Percentiles rank a stretch among this genome's conserved stretches.
Conservation (phyloP, 2,797 vertebrate genomes). For the Microcaecilia unicolor region DNA sequence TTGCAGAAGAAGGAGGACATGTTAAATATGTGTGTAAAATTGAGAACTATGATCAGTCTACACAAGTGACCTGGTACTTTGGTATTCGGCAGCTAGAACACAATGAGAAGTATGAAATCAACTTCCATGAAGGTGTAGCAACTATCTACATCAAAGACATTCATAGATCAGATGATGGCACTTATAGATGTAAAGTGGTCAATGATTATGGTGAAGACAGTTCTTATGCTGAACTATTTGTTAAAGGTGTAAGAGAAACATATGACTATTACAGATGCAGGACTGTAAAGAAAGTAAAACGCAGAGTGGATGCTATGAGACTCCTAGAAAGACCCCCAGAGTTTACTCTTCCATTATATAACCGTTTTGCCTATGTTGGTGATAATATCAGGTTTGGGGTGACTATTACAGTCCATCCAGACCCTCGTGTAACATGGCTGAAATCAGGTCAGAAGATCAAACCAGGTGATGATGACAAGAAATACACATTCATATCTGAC, state of each 20-base stretch:
- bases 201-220: constrained; percentile 97
- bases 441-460: constrained; percentile 94
- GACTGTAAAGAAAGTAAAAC: constrained; percentile 85
- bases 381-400: constrained; percentile 87
- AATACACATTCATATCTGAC: constrained; percentile 88
- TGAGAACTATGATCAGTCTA: constrained; percentile 92
- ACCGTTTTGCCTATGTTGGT: constrained; percentile 80
- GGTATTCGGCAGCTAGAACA: constrained; percentile 89
- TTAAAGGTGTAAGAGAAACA: constrained; percentile 78
- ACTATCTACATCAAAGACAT: constrained; percentile 81
- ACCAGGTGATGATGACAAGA: constrained; percentile 81
- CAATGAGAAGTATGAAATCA: constrained; percentile 83
- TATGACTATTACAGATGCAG: constrained; percentile 79
- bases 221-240: constrained; percentile 85
- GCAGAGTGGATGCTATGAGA: constrained; percentile 85
- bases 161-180: constrained; percentile 84
- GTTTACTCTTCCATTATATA: constrained; percentile 91
- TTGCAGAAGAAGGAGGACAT: constrained; percentile 73
- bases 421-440: constrained; percentile 90
- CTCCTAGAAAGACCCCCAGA: constrained; percentile 92
- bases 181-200: constrained; percentile 90
- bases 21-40: constrained; percentile 84
- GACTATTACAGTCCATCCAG: constrained; percentile 95
- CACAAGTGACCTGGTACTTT: constrained; percentile 95
- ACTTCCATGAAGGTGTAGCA: constrained; percentile 85